Percentiles rank a stretch among this genome's conserved stretches.
These are phyloP conservation scores for Diadema setosum DNA, from an alignment of 35 echinoderm and acorn worm species.

Conservation along the genomic window DNA sequence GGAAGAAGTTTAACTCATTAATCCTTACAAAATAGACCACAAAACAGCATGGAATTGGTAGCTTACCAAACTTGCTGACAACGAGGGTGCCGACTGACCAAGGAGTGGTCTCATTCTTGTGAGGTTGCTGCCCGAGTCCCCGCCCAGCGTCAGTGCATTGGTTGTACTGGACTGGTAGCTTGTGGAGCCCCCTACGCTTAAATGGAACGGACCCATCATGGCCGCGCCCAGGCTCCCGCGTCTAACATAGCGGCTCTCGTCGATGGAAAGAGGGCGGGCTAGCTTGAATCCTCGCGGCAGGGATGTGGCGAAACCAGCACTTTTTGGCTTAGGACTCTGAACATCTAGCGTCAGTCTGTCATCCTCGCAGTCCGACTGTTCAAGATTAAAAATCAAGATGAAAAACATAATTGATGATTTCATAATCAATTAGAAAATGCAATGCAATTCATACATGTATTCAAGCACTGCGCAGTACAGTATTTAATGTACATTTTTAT, in stretches of 20 bases:
- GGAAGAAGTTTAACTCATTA: too few relatives aligned
- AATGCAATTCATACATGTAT: not conserved
- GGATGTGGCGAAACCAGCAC: constrained; percentile 76
- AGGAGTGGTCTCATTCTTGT: constrained; percentile 84
- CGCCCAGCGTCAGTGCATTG: constrained; percentile 85
- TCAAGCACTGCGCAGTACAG: too few relatives aligned
- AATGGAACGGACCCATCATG: not conserved
- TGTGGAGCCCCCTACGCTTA: constrained; percentile 29
- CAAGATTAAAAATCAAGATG: not conserved
- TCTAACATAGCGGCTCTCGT: constrained; percentile 73
- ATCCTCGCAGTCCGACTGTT: constrained; percentile 86
- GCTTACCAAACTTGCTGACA: constrained; percentile 95
- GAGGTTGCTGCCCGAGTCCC: constrained; percentile 66
- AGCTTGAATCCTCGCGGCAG: constrained; percentile 74
- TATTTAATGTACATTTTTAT: too few relatives aligned
- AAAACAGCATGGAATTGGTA: too few relatives aligned
- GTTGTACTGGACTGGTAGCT: constrained; percentile 89
- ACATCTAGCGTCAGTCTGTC: constrained; percentile 24
- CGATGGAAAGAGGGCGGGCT: constrained; percentile 86
- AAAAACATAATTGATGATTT: not conserved
- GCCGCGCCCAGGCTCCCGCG: constrained; percentile 67
- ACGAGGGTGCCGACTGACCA: constrained; percentile 92
- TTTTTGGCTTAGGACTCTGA: constrained; percentile 51
- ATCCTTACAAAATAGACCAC: too few relatives aligned
- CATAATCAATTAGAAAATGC: not conserved